Evolutionary conservation across 2,888 invertebrate genomes (phyloP), one percentile per base, ranked within the genome.

Genomic region (Drosophila demipolita): DNA sequence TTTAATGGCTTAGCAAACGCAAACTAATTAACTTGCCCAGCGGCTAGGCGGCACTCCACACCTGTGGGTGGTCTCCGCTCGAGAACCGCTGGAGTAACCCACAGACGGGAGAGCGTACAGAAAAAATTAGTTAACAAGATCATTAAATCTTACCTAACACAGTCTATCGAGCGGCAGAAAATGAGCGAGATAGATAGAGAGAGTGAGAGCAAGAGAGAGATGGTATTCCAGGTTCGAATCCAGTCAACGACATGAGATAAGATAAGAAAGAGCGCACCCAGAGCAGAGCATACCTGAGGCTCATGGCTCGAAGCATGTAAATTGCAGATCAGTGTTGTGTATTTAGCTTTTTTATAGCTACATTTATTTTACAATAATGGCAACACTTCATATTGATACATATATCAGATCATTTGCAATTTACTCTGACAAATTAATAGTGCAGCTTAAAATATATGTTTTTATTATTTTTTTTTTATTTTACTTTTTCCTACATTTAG

Each of bases 81-180:
- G 49, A 32, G 40, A 57, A 57, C 42, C 23, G 26, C 42, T 29
- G 26, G 53, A n/a, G 29, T 36, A 26, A 26, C 36, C 26, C n/a
- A 32, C 60, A 17, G 59, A 20, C 64, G 40, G 49, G 35, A 53
- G 64, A 67, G 60, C n/a, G 57, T 50, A 50, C 45, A 74, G 8
- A 79, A 79, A 75, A 75, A 85, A 85, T 86, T 87, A 82, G 87
- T 83, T 83, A 89, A 89, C 87, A 87, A 85, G 83, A 87, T 87
- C 89, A 87, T 89, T 89, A 87, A 87, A 89, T 89, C 89, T 86
- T 83, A 76, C 81, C 81, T 87, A 87, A 85, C 76, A 76, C 76
- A 76, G 74, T 60, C 78, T 71, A 82, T 85, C 84, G 77, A 53
- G 49, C 65, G 50, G 29, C 61, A 36, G 45, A 45, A 40, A 2